A percentile compares a stretch with the other conserved stretches of the same genome.
phyloP scores from a whole-genome alignment of 1,140 invertebrate species.

The Pseudachorutes palmiensis region DNA sequence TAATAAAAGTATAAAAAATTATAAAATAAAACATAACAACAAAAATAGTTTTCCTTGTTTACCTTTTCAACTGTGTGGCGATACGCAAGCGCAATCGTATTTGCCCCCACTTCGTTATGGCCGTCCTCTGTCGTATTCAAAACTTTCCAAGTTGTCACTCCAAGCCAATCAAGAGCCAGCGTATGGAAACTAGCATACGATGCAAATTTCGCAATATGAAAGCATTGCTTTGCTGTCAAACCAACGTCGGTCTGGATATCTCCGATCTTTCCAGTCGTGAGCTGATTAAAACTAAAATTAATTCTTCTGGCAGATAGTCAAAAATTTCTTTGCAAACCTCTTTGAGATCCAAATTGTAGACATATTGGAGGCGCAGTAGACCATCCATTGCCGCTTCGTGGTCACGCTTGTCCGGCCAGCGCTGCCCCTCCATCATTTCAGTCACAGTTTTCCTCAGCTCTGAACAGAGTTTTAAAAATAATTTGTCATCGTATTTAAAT shows the following conservation, averaged over 20 bases:
- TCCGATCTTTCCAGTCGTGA: conserved; percentile 22
- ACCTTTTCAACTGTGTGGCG: conserved; percentile 24
- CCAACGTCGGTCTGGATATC: conserved; percentile 25
- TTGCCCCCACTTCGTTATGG: conserved; percentile 11
- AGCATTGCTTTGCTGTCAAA: conserved; percentile 26
- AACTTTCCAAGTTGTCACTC: conserved; percentile 23
- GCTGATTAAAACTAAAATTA: conserved; percentile 19
- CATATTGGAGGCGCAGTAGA: conserved; percentile 33
- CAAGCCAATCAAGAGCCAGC: conserved; percentile 33
- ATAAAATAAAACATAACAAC: conserved; percentile 1
- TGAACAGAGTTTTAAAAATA: conserved; percentile 13
- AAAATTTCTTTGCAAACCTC: conserved; percentile 14
- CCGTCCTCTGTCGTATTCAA: conserved; percentile 24
- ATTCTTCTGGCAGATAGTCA: background rate
- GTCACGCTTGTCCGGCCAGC: conserved; percentile 30
- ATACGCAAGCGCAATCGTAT: conserved; percentile 23
- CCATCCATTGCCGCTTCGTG: conserved; percentile 27
- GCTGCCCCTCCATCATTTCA: conserved; percentile 17
- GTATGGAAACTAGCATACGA: conserved; percentile 28
- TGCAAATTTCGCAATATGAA: conserved; percentile 31
- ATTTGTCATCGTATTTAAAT: too few species aligned
- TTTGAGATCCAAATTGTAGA: conserved; percentile 32
- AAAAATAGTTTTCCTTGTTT: too few species aligned
- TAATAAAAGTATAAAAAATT: background rate
- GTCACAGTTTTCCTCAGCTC: conserved; percentile 25